These are phyloP conservation scores for Pseudobourletiella spinata DNA, from an alignment of 1,140 invertebrate species.

Conservation along the genomic window DNA sequence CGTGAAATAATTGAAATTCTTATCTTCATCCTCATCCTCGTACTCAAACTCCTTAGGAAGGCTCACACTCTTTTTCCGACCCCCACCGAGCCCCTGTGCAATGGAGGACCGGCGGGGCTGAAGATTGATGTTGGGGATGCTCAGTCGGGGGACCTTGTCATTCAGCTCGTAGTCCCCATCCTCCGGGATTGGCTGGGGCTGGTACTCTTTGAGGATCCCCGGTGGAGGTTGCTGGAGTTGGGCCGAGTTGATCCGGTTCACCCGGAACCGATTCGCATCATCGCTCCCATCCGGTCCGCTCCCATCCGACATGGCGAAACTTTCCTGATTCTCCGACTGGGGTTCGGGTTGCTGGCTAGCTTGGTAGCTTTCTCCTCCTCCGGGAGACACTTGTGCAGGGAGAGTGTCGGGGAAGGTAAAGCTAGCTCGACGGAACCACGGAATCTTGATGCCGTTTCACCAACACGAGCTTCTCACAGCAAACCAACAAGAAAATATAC, in stretches of 20 bases:
- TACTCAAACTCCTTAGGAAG: slow-evolving; percentile 35
- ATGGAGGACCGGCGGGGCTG: slow-evolving; percentile 31
- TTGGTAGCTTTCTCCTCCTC: slow-evolving; percentile 1
- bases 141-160: neutral
- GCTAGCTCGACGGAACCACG: slow-evolving; percentile 35
- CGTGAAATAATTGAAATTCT: slow-evolving; percentile 44
- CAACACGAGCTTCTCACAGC: too few species aligned
- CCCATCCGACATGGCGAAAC: neutral
- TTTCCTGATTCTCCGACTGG: neutral
- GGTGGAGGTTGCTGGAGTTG: slow-evolving; percentile 14
- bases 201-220: neutral
- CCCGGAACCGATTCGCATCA: slow-evolving; percentile 27
- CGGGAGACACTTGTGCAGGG: neutral
- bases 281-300: slow-evolving; percentile 7
- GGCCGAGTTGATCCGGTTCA: slow-evolving; percentile 30
- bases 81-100: slow-evolving; percentile 35
- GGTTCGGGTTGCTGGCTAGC: neutral
- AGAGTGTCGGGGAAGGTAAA: slow-evolving; percentile 33
- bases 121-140: slow-evolving; percentile 23
- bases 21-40: slow-evolving; percentile 19
- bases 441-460: slow-evolving; percentile 36
- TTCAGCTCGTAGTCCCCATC: slow-evolving; percentile 21
- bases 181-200: slow-evolving; percentile 24
- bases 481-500: too few species aligned
- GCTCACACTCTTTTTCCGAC: slow-evolving; percentile 34